Percentiles rank a stretch among this genome's conserved stretches.
Conservation (phyloP, 1,140 invertebrate species). For the Aphaenogaster ashmeadi region DNA sequence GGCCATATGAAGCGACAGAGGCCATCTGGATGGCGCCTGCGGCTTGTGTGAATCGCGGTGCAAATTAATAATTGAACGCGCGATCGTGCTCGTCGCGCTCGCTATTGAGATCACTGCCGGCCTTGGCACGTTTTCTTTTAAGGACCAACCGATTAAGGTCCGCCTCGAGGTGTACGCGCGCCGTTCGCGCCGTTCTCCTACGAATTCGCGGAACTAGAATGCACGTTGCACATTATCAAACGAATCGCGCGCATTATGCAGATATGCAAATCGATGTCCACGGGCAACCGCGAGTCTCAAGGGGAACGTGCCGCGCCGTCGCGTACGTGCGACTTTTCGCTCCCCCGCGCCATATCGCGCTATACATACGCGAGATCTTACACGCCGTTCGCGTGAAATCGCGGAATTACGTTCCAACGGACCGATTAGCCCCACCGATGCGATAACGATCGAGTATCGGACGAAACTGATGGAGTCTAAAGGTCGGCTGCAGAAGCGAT, state of each 20-base stretch:
- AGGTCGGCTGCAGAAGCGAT: background rate
- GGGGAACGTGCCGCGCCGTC: conserved; percentile 23
- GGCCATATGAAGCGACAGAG: no score
- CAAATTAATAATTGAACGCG: conserved; percentile 69
- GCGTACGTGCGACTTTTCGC: conserved; percentile 31
- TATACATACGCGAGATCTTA: background rate
- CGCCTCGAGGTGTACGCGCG: conserved; percentile 54
- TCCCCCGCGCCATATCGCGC: conserved; percentile 20
- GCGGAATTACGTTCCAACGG: conserved; percentile 30
- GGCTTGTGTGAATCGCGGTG: conserved; percentile 40
- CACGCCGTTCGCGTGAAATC: conserved; percentile 25
- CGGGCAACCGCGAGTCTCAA: conserved; percentile 35
- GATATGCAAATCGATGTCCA: conserved; percentile 56
- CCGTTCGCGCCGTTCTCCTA: conserved; percentile 70
- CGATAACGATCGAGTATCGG: conserved; percentile 47
- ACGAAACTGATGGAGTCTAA: conserved; percentile 8
- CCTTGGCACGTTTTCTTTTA: conserved; percentile 77
- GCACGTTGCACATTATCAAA: conserved; percentile 46
- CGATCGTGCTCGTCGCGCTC: conserved; percentile 9
- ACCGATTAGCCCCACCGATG: conserved; percentile 8
- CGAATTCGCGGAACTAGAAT: conserved; percentile 69
- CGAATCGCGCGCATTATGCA: conserved; percentile 58
- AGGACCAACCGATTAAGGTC: conserved; percentile 67
- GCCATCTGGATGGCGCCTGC: conserved; percentile 51
- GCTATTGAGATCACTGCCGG: conserved; percentile 59